phyloP scores from a whole-genome alignment of 2,888 invertebrate genomes.

The Cistogaster globosa region DNA sequence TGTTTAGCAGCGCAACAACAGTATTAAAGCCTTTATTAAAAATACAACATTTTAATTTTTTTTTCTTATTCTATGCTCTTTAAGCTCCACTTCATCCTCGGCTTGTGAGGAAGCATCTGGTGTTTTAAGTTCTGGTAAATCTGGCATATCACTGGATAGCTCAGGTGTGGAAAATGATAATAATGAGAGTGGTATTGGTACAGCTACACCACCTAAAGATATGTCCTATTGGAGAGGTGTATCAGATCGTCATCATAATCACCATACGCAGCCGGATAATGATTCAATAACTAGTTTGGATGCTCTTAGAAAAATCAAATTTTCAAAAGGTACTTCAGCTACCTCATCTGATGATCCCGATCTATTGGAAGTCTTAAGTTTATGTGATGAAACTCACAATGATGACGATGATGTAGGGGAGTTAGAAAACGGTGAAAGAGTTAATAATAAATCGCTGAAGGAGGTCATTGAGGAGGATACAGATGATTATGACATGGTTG shows the following conservation, averaged over 20 bases:
- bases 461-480: constrained; percentile 62
- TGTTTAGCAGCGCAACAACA: constrained; percentile 31
- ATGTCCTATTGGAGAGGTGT: constrained; percentile 80
- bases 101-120: constrained; percentile 82
- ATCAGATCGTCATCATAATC: constrained; percentile 75
- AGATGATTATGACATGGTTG: constrained; percentile 72
- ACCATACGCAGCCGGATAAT: constrained; percentile 75
- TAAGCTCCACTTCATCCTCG: constrained; percentile 82
- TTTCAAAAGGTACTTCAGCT: constrained; percentile 81
- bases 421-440: constrained; percentile 72
- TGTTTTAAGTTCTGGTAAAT: constrained; percentile 82
- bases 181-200: constrained; percentile 82
- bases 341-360: constrained; percentile 82
- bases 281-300: constrained; percentile 81
- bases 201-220: constrained; percentile 82
- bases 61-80: constrained; percentile 18
- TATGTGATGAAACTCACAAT: constrained; percentile 77
- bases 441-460: constrained; percentile 38
- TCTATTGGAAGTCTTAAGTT: constrained; percentile 81
- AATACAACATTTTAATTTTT: constrained; percentile 9
- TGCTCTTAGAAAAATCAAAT: constrained; percentile 80
- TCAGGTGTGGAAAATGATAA: constrained; percentile 82
- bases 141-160: constrained; percentile 82
- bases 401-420: constrained; percentile 76
- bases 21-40: constrained; percentile 3